Conservation (phyloP, 2,888 invertebrate species). For the Nomada ferruginata region DNA sequence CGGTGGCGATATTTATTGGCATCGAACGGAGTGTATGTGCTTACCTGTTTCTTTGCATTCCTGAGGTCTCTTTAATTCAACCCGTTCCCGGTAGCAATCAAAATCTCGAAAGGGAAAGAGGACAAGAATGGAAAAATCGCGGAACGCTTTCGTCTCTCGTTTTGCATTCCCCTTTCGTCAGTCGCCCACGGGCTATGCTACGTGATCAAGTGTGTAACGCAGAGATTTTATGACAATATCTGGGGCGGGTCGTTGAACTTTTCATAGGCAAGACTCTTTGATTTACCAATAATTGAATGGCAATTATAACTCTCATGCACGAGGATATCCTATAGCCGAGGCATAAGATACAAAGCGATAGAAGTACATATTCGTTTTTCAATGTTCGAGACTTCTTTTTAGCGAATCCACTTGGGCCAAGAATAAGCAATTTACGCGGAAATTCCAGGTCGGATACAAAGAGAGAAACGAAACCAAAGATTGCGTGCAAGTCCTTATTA, state of each 20-base stretch:
- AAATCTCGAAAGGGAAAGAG: background rate
- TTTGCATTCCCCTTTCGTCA: conserved; percentile 42
- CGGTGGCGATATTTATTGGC: too few species aligned
- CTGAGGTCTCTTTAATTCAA: conserved; percentile 12
- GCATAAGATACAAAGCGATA: background rate
- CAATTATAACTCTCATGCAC: conserved; percentile 20
- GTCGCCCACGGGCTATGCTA: conserved; percentile 53
- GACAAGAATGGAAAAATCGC: background rate
- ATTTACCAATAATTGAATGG: conserved; percentile 42
- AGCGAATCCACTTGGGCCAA: background rate
- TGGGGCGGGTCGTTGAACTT: conserved; percentile 73
- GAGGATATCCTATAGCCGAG: conserved; percentile 24
- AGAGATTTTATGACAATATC: conserved; percentile 72
- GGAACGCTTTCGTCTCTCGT: conserved; percentile 23
- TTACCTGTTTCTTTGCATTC: background rate
- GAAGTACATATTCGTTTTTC: background rate
- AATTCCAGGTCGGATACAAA: background rate
- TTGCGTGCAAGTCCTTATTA: background rate
- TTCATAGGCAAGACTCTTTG: conserved; percentile 39
- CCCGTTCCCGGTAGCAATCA: background rate
- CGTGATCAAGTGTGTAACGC: conserved; percentile 66
- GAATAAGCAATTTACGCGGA: background rate
- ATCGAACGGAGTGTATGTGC: conserved; percentile 10
- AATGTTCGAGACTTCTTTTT: background rate
- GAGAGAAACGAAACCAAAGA: background rate